Base-by-base conservation (phyloP, 2,888 invertebrate genomes). In the Eristalis intricaria region DNA sequence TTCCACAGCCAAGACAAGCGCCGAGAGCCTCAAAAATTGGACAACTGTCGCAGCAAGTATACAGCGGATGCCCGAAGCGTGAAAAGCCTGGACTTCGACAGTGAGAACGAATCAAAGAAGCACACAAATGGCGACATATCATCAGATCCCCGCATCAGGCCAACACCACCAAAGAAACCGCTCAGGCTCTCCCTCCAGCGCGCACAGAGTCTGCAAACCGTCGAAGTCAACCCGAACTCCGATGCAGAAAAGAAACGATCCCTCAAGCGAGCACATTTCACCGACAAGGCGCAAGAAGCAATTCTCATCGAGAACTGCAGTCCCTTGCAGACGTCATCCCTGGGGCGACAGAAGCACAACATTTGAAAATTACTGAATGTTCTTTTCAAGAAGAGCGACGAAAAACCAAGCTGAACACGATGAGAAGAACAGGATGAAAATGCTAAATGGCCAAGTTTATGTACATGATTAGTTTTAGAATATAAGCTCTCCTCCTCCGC, bases 151-250 rank as follows among this genome's bases (percentile, higher is more conserved):
- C 95, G 94, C 86, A 94, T 95, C 2, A 94, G 96, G 75, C 97
- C 97, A 0, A 95, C 96, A 15, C 97, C 97, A 4, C 98, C 97
- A 23, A 96, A 97, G 90, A 98, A 98, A 91, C 98, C 97, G 0
- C 92, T 97, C 68, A 94, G 97, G 11, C 93, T 98, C 58, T 97
- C 97, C 0, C 93, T 98, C 69, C 97, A 97, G 91, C 95, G 97
- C 90, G 97, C 97, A 0, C 95, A 96, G 87, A 97, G 97, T 92
- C 94, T 97, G 68, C 97, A 97, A 90, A 96, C 96, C 0, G 95
- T 97, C 8, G 92, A 93, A 82, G 86, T 92, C 56, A 90, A 90
- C 85, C 90, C 91, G 1, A 90, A 89, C 85, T 77, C 88, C n/a
- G 91, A 91, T 35, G 88, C 89, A 15, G 93, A 93, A n/a, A 91